These are phyloP conservation scores for Pseudois nayaur DNA, from an alignment of 2,113 vertebrate species.

Conservation along the genomic window DNA sequence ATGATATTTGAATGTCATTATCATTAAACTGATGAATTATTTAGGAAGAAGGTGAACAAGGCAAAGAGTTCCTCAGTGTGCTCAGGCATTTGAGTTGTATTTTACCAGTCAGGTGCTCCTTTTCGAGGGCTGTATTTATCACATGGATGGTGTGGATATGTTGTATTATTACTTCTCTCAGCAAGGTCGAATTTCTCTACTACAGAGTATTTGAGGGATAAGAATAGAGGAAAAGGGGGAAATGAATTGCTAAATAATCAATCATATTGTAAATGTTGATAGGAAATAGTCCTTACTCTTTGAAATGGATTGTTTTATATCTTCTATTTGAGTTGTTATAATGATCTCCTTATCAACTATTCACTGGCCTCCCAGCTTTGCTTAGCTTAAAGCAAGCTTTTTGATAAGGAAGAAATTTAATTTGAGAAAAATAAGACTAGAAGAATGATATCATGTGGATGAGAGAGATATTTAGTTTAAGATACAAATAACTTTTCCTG, in stretches of 20 bases:
- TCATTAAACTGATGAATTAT: conserved; percentile 88
- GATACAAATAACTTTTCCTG: background rate
- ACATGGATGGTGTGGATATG: conserved; percentile 71
- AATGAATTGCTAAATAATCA: conserved; percentile 73
- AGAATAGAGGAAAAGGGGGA: background rate
- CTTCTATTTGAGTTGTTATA: conserved; percentile 56
- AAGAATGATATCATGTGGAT: conserved; percentile 11
- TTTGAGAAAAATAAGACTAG: background rate
- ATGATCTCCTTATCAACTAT: conserved; percentile 58
- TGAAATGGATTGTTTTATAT: conserved; percentile 70
- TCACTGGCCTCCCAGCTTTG: background rate
- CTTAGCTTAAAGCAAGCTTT: conserved; percentile 35
- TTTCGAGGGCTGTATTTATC: conserved; percentile 78
- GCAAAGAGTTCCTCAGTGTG: conserved; percentile 68
- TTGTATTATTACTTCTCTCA: conserved; percentile 77
- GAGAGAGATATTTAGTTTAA: conserved; percentile 36
- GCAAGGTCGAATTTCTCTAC: conserved; percentile 80
- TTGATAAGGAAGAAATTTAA: conserved; percentile 50
- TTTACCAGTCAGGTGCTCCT: conserved; percentile 73
- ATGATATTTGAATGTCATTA: conserved; percentile 87
- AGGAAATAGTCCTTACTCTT: conserved; percentile 63
- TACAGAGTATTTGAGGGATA: conserved; percentile 42
- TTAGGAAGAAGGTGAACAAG: conserved; percentile 80
- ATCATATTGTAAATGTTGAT: conserved; percentile 65
- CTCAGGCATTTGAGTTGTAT: conserved; percentile 76